Evolutionary conservation across 2,888 invertebrate species (phyloP), one percentile per base, ranked within the genome.

Genomic region (Euspilapteryx auroguttella): DNA sequence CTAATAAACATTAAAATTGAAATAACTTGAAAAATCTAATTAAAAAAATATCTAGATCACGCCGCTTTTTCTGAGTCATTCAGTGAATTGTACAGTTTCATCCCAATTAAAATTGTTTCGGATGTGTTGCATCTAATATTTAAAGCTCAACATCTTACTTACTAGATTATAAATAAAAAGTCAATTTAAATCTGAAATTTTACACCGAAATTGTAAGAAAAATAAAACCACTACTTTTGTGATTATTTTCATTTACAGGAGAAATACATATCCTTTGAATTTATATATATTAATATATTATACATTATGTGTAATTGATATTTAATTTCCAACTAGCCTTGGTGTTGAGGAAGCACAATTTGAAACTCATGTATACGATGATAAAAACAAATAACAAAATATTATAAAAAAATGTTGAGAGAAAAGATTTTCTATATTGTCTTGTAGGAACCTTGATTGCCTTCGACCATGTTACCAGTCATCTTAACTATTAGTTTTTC

Each of bases 341-440:
- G 63, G 71, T 73, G 75, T 73, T 71, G 62, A 62, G 9, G 58
- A 69, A 73, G 75, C 73, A 75, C 75, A 69, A 75, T 65, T 50
- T 69, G 75, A 65, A 75, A 75, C 71, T 69, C 53, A 75, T 69
- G 75, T 75, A 75, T 75, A 75, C 75, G 75, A 75, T 47, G 50
- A 59, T 10, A 24, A 25, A 25, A 6, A 8, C 8, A 29, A 20
- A 29, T 55, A 55, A 37, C 45, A 56, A 56, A 63, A 68, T 73
- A 73, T 73, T 75, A 68, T 75, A 73, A 65, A n/a, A n/a, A n/a
- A 65, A 64, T 69, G 73, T 75, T 75, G 47, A 63, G 55, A 50
- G 49, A 58, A 56, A 61, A 68, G 62, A 66, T 68, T 69, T 66
- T 69, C 55, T 75, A 73, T 71, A 25, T 58, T 61, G 66, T 56